Percentiles rank a stretch among this genome's conserved stretches.
These are phyloP conservation scores for Pollenia amentaria DNA, from an alignment of 2,888 invertebrate species.

Conservation along the genomic window DNA sequence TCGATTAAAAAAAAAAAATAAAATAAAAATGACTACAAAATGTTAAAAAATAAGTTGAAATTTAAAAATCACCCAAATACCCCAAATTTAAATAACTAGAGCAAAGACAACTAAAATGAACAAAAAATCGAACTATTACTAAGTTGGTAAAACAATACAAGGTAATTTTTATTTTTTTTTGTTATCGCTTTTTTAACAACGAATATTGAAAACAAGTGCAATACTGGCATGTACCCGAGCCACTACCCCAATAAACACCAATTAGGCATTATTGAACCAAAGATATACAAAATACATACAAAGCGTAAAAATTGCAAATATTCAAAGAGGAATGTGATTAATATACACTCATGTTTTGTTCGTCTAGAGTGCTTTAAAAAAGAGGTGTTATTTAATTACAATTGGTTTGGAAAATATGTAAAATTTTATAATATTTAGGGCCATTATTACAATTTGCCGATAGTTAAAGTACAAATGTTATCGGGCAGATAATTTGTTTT, in stretches of 20 bases:
- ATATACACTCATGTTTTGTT: background rate
- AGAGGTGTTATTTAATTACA: background rate
- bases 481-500: too few species aligned
- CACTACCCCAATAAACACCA: slow-evolving; percentile 72
- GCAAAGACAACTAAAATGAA: slow-evolving; percentile 21
- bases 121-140: slow-evolving; percentile 13
- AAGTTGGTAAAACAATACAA: slow-evolving; percentile 56
- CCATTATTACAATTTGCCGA: too few species aligned
- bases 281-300: slow-evolving; percentile 16
- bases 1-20: slow-evolving; percentile 1
- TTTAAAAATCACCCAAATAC: slow-evolving; percentile 48
- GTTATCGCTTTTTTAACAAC: slow-evolving; percentile 18
- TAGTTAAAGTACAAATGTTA: too few species aligned
- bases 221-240: slow-evolving; percentile 41
- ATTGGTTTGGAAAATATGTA: too few species aligned
- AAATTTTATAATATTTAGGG: too few species aligned
- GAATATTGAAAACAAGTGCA: slow-evolving; percentile 56
- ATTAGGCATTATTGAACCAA: slow-evolving; percentile 67
- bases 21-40: slow-evolving; percentile 2
- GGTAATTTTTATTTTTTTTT: slow-evolving; percentile 52
- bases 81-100: slow-evolving; percentile 16
- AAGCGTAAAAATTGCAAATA: slow-evolving; percentile 8
- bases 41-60: slow-evolving; percentile 46
- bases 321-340: slow-evolving; percentile 11
- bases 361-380: background rate